These are phyloP conservation scores for Elephas maximus DNA, from an alignment of 2,113 vertebrate genomes.

Conservation along the genomic window DNA sequence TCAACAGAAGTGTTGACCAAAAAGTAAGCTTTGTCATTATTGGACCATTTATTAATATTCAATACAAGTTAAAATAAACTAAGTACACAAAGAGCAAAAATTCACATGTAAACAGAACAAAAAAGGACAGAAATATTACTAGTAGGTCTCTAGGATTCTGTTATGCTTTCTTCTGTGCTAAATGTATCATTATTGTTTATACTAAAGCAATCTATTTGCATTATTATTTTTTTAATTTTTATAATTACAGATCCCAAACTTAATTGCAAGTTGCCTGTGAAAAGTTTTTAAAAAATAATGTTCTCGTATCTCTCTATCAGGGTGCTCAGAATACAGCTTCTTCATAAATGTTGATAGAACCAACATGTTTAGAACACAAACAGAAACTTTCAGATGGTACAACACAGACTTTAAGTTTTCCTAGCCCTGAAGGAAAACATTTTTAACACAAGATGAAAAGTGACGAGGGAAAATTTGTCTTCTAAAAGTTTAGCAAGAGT, in stretches of 20 bases:
- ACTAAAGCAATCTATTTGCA: neutral
- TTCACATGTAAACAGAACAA: neutral
- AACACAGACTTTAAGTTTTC: neutral
- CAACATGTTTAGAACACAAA: neutral
- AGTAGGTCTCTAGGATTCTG: neutral
- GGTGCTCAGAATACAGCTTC: neutral
- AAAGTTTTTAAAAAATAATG: neutral
- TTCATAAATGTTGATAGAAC: neutral
- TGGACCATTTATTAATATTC: neutral
- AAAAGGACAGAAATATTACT: constrained; percentile 24
- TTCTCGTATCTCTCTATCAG: neutral
- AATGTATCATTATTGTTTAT: neutral
- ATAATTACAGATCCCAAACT: neutral
- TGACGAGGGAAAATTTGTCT: neutral
- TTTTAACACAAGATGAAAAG: neutral
- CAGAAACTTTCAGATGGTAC: neutral
- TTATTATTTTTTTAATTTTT: constrained; percentile 5
- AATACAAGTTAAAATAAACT: constrained; percentile 47
- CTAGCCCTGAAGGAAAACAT: neutral
- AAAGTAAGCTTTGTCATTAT: constrained; percentile 7
- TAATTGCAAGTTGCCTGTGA: neutral
- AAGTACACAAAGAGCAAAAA: constrained; percentile 54
- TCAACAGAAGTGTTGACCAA: neutral
- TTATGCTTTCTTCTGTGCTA: neutral
- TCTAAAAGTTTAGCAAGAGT: neutral